phyloP scores from a whole-genome alignment of 2,797 vertebrate species.

The Liasis olivaceus region DNA sequence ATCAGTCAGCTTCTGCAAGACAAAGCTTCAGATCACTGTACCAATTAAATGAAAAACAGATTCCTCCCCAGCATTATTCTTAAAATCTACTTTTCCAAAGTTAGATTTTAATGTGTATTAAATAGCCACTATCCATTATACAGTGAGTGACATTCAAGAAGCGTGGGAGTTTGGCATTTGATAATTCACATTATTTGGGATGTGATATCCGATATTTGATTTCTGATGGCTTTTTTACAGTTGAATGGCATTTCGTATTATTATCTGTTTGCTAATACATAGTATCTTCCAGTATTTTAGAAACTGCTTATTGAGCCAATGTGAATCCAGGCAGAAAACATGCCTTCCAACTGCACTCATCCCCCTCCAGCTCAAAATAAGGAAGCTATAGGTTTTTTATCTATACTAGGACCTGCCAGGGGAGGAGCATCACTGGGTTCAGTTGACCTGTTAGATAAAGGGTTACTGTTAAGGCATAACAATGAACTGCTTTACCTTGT shows the following conservation, averaged over 20 bases:
- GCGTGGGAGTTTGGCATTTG: neutral
- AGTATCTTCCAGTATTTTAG: neutral
- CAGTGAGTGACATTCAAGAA: neutral
- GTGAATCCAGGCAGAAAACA: neutral
- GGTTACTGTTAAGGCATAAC: neutral
- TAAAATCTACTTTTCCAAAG: neutral
- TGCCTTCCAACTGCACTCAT: neutral
- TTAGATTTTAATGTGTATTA: neutral
- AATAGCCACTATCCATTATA: slow-evolving; percentile 10
- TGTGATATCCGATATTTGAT: neutral
- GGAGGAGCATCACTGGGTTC: too few species aligned
- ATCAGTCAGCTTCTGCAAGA: slow-evolving; percentile 3
- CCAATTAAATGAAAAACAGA: neutral
- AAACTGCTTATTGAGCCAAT: neutral
- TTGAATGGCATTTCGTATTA: neutral
- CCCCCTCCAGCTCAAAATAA: neutral
- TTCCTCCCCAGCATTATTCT: neutral
- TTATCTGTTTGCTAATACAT: neutral
- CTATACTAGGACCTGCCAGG: neutral
- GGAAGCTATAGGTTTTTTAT: neutral
- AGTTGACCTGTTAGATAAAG: neutral
- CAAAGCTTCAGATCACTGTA: neutral
- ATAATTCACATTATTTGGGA: neutral
- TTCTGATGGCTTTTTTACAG: slow-evolving; percentile 4
- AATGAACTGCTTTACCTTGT: neutral